Conservation (phyloP, 2,888 invertebrate genomes). For the Pedicia rivosa region DNA sequence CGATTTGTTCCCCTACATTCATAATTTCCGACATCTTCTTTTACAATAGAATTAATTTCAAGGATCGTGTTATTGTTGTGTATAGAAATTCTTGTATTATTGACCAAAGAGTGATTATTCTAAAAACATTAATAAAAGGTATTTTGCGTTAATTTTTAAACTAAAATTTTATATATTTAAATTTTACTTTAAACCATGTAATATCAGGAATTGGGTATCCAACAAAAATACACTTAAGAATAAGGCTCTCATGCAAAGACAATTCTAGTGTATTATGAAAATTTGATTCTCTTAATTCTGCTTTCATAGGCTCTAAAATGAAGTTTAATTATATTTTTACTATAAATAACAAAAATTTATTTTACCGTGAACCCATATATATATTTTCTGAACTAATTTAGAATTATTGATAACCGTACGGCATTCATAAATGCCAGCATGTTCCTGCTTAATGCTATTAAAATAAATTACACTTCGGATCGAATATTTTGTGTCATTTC, state of each 20-base stretch:
- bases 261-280: slow-evolving; percentile 34
- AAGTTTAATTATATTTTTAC: slow-evolving; percentile 8
- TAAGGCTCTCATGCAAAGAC: slow-evolving; percentile 15
- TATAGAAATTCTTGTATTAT: slow-evolving; percentile 10
- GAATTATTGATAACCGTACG: slow-evolving; percentile 17
- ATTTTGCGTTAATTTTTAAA: not conserved
- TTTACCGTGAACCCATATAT: slow-evolving; percentile 28
- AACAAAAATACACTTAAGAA: slow-evolving; percentile 36
- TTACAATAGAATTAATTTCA: slow-evolving; percentile 35
- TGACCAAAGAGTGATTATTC: no score
- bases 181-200: slow-evolving; percentile 48
- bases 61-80: slow-evolving; percentile 22
- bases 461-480: slow-evolving; percentile 25
- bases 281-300: no score
- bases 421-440: slow-evolving; percentile 31
- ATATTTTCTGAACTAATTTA: slow-evolving; percentile 20
- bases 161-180: slow-evolving; percentile 7
- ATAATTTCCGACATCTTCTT: slow-evolving; percentile 43
- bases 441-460: slow-evolving; percentile 21
- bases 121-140: no score
- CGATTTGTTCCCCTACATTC: slow-evolving; percentile 38
- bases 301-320: no score
- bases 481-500: slow-evolving; percentile 21
- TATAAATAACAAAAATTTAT: not conserved
- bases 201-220: slow-evolving; percentile 49